Evolutionary conservation across 2,797 vertebrate species (phyloP).

Genomic region (Cephalopachus bancanus): DNA sequence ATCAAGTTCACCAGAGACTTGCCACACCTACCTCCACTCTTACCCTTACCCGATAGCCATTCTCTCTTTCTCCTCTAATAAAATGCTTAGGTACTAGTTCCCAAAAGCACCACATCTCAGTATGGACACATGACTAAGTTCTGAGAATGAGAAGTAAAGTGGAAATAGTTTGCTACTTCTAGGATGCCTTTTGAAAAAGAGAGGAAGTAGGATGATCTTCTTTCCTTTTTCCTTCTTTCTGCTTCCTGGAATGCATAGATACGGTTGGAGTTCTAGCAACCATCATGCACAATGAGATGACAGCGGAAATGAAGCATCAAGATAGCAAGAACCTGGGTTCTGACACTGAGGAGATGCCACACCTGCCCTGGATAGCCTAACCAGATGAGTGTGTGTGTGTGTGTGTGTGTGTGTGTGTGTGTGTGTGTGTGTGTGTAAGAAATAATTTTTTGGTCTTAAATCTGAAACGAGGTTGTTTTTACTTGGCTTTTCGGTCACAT

Average conservation of each 20-base stretch:
- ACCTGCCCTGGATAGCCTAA: neutral
- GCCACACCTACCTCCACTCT: neutral
- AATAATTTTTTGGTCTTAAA: neutral
- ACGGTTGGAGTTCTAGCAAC: neutral
- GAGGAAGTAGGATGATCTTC: neutral
- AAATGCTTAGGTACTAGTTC: neutral
- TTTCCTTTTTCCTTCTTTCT: neutral
- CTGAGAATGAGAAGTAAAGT: neutral
- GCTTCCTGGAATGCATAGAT: neutral
- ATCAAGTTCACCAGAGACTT: neutral
- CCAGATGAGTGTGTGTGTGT: neutral
- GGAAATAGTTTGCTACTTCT: constrained; percentile 1
- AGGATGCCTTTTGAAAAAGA: neutral
- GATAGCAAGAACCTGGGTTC: neutral
- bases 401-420: neutral
- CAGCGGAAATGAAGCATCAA: neutral
- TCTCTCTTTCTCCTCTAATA: neutral
- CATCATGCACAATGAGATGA: neutral
- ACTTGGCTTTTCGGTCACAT: neutral
- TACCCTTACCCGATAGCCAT: neutral
- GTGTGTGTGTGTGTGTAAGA: neutral
- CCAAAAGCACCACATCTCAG: neutral
- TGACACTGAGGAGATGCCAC: neutral
- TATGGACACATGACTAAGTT: neutral
- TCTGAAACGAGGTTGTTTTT: neutral